Conservation (phyloP, 2,113 vertebrate genomes). For the Calypte anna region DNA sequence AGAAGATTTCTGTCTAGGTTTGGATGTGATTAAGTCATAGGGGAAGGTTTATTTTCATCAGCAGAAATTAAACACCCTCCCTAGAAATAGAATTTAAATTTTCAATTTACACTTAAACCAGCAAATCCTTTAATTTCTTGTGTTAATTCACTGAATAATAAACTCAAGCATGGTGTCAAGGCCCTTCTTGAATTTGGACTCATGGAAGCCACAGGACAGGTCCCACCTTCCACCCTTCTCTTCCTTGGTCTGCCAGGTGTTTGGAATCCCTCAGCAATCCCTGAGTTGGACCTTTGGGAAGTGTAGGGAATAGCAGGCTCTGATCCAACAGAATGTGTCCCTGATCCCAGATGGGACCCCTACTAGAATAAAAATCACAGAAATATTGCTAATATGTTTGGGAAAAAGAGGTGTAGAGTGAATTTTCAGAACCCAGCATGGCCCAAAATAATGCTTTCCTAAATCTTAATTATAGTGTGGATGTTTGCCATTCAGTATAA, state of each 20-base stretch:
- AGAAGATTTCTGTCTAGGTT: background rate
- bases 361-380: background rate
- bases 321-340: background rate
- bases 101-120: background rate
- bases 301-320: background rate
- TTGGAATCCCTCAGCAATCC: background rate
- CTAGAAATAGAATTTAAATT: background rate
- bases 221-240: background rate
- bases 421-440: conserved; percentile 2
- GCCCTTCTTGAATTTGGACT: background rate
- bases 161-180: background rate
- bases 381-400: background rate
- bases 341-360: background rate
- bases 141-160: background rate
- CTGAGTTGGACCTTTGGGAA: background rate
- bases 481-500: conserved; percentile 55
- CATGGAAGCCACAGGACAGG: background rate
- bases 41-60: background rate
- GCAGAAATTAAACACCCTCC: background rate
- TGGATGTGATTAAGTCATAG: background rate
- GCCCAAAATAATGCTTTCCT: conserved; percentile 36
- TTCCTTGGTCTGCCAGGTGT: background rate
- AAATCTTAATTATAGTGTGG: conserved; percentile 41
- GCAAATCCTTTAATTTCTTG: background rate
- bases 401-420: background rate